phyloP scores from a whole-genome alignment of 2,797 vertebrate species.

The Ptychobarbus kaznakovi region DNA sequence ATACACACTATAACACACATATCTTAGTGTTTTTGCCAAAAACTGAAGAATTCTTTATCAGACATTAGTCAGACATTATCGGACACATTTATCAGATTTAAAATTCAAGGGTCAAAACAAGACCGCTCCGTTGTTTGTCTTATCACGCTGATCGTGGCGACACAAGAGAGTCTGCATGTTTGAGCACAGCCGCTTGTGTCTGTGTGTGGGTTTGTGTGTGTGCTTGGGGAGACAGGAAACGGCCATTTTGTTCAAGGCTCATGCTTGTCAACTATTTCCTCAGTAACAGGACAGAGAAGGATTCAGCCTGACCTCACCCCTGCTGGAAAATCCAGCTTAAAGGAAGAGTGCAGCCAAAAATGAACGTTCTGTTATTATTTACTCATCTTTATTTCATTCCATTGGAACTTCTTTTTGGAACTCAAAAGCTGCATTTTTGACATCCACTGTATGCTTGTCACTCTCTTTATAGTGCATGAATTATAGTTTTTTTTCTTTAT shows the following conservation, averaged over 20 bases:
- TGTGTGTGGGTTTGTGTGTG: conserved; percentile 29
- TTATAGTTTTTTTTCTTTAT: background rate
- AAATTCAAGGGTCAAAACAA: conserved; percentile 31
- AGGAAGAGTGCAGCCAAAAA: conserved; percentile 28
- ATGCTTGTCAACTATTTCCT: conserved; percentile 55
- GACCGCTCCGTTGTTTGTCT: conserved; percentile 29
- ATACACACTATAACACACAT: background rate
- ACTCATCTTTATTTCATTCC: background rate
- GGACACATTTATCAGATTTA: conserved; percentile 20
- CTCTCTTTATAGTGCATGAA: background rate
- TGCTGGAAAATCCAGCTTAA: conserved; percentile 20
- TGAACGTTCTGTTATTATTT: conserved; percentile 4
- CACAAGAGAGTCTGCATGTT: conserved; percentile 36
- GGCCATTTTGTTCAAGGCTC: conserved; percentile 52
- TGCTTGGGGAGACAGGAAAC: conserved; percentile 39
- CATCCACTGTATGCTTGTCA: background rate
- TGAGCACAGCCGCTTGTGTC: conserved; percentile 40
- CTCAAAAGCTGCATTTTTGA: background rate
- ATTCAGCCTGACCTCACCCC: conserved; percentile 34
- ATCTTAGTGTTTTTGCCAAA: conserved; percentile 18
- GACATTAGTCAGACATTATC: conserved; percentile 42
- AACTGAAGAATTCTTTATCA: conserved; percentile 10
- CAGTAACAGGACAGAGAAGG: conserved; percentile 46
- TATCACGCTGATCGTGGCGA: conserved; percentile 37
- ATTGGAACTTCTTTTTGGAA: background rate